These are phyloP conservation scores for Laticauda laticaudata DNA, from an alignment of 2,113 vertebrate genomes.

Conservation along the genomic window DNA sequence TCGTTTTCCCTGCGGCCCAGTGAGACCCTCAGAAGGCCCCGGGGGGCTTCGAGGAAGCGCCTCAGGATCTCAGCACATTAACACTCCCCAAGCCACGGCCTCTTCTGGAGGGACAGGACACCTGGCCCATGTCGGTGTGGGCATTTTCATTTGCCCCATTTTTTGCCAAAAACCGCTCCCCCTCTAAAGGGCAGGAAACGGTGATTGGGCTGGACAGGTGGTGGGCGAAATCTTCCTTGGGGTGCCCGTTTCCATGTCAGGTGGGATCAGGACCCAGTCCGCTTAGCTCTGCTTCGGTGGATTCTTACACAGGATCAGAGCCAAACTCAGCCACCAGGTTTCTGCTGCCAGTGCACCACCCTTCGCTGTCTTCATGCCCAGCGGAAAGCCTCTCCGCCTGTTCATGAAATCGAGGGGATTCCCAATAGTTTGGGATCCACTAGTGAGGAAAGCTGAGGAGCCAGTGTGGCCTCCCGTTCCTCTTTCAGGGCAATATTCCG, in stretches of 20 bases:
- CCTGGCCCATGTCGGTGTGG: background rate
- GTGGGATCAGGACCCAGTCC: background rate
- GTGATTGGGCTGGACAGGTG: background rate
- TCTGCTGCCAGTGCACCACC: background rate
- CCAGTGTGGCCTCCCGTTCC: background rate
- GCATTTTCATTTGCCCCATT: background rate
- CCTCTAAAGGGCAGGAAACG: background rate
- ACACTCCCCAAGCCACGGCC: background rate
- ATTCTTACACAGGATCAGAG: no score
- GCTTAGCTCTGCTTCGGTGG: background rate
- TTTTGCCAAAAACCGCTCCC: background rate
- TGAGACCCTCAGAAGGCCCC: background rate
- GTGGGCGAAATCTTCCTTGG: background rate
- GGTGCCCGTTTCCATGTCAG: background rate
- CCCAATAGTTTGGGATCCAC: background rate
- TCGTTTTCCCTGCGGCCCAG: background rate
- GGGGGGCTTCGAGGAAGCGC: background rate
- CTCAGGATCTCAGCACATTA: background rate
- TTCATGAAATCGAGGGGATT: background rate
- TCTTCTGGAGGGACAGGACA: background rate
- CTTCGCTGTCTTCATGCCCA: background rate
- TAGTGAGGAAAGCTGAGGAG: background rate
- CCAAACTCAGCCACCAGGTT: background rate
- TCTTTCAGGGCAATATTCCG: background rate
- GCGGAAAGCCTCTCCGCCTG: background rate